Conservation (phyloP, 1,140 invertebrate genomes). For the Leptopilina boulardi region DNA sequence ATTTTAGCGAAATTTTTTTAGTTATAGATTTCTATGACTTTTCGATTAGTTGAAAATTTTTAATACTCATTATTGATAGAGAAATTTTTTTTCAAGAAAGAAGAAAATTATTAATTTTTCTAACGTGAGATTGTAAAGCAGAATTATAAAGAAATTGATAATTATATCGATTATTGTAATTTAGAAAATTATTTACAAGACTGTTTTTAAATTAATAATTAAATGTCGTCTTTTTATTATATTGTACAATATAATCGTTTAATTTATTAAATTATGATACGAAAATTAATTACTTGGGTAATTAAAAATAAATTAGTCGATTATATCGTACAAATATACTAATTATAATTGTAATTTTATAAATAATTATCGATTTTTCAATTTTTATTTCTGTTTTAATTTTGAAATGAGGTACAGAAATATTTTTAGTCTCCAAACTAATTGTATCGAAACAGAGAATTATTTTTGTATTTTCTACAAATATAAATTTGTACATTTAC, state of each 20-base stretch:
- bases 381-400: background rate
- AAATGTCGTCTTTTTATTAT: slow-evolving; percentile 4
- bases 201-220: too few species aligned
- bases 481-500: slow-evolving; percentile 66
- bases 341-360: background rate
- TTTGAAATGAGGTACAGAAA: background rate
- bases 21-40: too few species aligned
- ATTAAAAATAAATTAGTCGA: background rate
- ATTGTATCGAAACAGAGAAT: slow-evolving; percentile 63
- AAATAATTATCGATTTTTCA: background rate
- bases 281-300: background rate
- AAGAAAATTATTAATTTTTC: background rate
- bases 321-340: background rate
- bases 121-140: slow-evolving; percentile 3
- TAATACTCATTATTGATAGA: too few species aligned
- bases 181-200: slow-evolving; percentile 18
- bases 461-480: slow-evolving; percentile 68
- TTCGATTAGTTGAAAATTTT: too few species aligned
- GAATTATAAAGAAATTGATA: background rate
- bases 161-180: background rate
- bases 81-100: too few species aligned
- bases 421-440: background rate
- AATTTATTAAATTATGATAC: background rate
- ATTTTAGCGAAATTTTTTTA: background rate
- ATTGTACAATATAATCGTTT: background rate